Base-by-base conservation (phyloP, 2,888 invertebrate species). In the Mesorhabditis spiculigera region DNA sequence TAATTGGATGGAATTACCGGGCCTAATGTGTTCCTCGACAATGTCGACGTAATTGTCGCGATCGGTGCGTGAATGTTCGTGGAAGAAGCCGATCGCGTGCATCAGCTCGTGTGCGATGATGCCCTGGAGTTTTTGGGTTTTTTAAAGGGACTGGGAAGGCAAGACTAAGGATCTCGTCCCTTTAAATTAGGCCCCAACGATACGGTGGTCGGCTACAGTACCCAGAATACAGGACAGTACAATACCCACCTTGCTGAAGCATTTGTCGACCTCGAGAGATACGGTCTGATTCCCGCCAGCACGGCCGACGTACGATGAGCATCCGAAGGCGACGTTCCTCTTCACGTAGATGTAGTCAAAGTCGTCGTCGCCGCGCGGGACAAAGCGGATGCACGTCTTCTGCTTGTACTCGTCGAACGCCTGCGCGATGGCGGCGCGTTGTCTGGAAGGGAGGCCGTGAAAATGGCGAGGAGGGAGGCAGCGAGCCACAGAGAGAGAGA, bases 11-110 rank as follows among this genome's bases (percentile, higher is more conserved):
- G 63, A 13, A 45, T 77, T 82, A 90, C 91, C 90, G 77, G 87
- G 81, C 78, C 87, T 86, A 65, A 92, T 91, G 83, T 93, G 92
- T 63, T 91, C 90, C 90, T 91, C 91, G 67, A 90, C 86, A 76
- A 93, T 91, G 75, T 89, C 89, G 1, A 93, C 91, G 85, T 89
- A 92, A 1, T 91, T 89, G 83, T 93, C 92, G 75, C 93, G 89
- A 86, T 93, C 91, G 16, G 90, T 90, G 42, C 92, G 89, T 82
- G 91, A 92, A 85, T 93, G 93, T 87, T 93, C 93, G 83, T 93
- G 93, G 86, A 91, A 92, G 86, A 93, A 93, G 0, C 93, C 93
- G 3, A 92, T 86, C 6, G 80, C 78, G 82, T 93, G 93, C 81
- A 93, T 88, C 85, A 93, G 88, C 86, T 93, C 93, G 84, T 93